Base-by-base conservation (phyloP, 2,888 invertebrate species). In the Campaea margaritaria region DNA sequence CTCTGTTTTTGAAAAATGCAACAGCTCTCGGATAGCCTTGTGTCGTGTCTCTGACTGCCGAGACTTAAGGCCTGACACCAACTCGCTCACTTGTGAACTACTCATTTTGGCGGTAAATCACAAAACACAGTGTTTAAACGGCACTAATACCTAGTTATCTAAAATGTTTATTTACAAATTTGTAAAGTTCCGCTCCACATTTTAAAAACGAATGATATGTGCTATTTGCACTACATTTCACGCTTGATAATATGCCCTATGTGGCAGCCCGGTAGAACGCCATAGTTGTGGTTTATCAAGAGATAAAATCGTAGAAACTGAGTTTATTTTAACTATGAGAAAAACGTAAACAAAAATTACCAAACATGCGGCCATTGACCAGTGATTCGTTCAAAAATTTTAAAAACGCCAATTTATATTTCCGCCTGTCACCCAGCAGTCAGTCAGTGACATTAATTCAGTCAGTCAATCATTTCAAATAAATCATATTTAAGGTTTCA, bases 1-100 rank as follows among this genome's bases (percentile, higher is more conserved):
- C 75, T 98, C 98, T 10, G 97, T 97, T 83, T 96, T 97, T 1
- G 96, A 97, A 83, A 97, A 99, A 65, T 96, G 95, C 69, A 97
- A 95, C 41, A 99, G 93, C 73, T 98, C 98, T 65, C 96, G 95
- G 4, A 98, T 97, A 12, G 98, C 96, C 84, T 96, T 97, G 67
- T 95, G 95, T 52, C 98, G 94, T 0, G 95, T 94, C 76, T 98
- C 97, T 60, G 97, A 96, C 90, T 96, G 96, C 51, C 97, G 95
- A 68, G 97, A 97, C 87, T 97, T 98, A 4, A 99, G 94, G 42
- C 97, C 97, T 76, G 94, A 92, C 39, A 98, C 96, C 86, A 98
- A 95, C 76, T 96, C 96, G 72, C 94, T 94, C 75, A 97, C 95
- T 70, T 95, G 82, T 54, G 75, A 74, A 64, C 72, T 80, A 47